Evolutionary conservation across 92 coral and sea anemone genomes (phyloP).

Genomic region (Actinostola sp.): DNA sequence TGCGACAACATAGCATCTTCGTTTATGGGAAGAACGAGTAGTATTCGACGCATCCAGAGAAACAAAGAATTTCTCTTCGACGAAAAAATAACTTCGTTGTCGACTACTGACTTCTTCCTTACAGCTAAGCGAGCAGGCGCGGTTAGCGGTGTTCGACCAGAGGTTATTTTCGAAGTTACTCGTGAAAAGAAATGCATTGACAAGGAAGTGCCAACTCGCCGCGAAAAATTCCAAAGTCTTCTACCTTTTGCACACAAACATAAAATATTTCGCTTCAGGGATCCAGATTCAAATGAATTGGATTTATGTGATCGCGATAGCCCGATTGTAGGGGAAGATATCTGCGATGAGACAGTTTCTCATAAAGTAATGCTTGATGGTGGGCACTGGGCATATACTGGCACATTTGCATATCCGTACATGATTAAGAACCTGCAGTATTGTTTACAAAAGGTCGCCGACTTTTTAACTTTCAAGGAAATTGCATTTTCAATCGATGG

Average conservation of each 20-base stretch:
- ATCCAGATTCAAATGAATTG: conserved; percentile 33
- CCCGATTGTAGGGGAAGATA: conserved; percentile 57
- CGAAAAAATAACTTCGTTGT: conserved; percentile 23
- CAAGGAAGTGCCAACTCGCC: not conserved
- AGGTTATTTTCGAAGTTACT: conserved; percentile 23
- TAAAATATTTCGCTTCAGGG: conserved; percentile 51
- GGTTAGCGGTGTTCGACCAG: conserved; percentile 52
- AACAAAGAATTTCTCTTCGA: conserved; percentile 35
- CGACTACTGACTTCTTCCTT: conserved; percentile 61
- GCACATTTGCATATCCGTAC: conserved; percentile 68
- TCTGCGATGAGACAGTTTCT: conserved; percentile 33
- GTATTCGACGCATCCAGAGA: conserved; percentile 11
- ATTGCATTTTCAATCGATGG: conserved; percentile 37
- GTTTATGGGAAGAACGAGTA: conserved; percentile 63
- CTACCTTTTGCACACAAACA: conserved; percentile 69
- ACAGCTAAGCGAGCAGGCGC: conserved; percentile 50
- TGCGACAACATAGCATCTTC: conserved; percentile 68
- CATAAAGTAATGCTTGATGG: conserved; percentile 30
- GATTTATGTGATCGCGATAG: conserved; percentile 59
- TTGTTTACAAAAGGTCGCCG: conserved; percentile 18
- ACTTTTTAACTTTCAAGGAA: conserved; percentile 26
- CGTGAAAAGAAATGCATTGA: not conserved
- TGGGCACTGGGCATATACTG: conserved; percentile 49
- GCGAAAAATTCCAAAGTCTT: conserved; percentile 14
- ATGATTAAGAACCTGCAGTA: conserved; percentile 32